Conservation (phyloP, 2,797 vertebrate species). For the Poeciliopsis infans region DNA sequence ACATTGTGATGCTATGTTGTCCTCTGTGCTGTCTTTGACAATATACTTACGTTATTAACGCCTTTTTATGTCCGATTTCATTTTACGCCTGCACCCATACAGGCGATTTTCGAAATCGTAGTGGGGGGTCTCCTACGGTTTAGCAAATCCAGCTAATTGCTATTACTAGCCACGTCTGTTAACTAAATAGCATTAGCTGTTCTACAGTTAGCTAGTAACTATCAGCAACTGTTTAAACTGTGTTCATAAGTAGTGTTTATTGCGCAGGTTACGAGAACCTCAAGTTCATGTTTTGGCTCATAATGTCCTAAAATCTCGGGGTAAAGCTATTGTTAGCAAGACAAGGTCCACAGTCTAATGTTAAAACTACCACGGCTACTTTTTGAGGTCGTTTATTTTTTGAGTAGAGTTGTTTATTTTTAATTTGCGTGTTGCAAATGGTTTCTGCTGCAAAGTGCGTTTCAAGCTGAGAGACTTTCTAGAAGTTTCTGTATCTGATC, state of each 20-base stretch:
- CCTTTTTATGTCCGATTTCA: background rate
- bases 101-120: background rate
- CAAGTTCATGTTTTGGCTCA: background rate
- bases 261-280: background rate
- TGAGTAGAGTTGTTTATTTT: background rate
- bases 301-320: background rate
- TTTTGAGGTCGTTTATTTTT: conserved; percentile 33
- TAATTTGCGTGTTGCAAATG: background rate
- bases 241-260: background rate
- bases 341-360: background rate
- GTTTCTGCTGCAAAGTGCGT: background rate
- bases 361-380: conserved; percentile 36
- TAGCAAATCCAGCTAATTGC: background rate
- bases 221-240: background rate
- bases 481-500: conserved; percentile 40
- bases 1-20: conserved; percentile 46
- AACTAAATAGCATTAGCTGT: conserved; percentile 4
- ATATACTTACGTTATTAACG: background rate
- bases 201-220: conserved; percentile 13
- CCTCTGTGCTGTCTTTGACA: background rate
- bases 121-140: background rate
- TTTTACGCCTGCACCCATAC: background rate
- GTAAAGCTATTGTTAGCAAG: background rate
- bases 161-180: background rate
- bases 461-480: conserved; percentile 24